phyloP scores from a whole-genome alignment of 2,113 vertebrate species.

The Pangasianodon hypophthalmus region DNA sequence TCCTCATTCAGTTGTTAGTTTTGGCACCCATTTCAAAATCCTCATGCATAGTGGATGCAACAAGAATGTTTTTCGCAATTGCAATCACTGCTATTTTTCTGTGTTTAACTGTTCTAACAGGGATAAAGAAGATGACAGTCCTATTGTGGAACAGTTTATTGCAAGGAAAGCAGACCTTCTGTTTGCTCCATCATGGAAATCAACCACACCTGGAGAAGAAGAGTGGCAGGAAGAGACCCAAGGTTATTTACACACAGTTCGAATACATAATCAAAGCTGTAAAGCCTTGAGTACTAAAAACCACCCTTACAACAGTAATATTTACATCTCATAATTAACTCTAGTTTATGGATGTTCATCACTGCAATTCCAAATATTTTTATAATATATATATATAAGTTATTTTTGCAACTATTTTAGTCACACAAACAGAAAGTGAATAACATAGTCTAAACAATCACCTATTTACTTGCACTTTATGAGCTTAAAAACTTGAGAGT shows the following conservation, averaged over 20 bases:
- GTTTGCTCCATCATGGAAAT: slow-evolving; percentile 87
- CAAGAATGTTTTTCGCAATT: neutral
- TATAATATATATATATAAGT: too few relatives aligned
- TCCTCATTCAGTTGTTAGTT: neutral
- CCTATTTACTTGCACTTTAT: neutral
- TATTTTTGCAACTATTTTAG: neutral
- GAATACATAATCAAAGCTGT: neutral
- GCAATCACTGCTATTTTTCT: too few relatives aligned
- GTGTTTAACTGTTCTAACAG: slow-evolving; percentile 63
- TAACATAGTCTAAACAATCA: neutral
- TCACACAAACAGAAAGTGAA: neutral
- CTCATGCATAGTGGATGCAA: neutral
- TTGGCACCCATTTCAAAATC: neutral
- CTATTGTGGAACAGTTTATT: slow-evolving; percentile 90
- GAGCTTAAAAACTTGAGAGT: neutral
- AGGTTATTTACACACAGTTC: slow-evolving; percentile 68
- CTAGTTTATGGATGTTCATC: neutral
- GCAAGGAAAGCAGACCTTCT: slow-evolving; percentile 93
- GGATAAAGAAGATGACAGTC: slow-evolving; percentile 69
- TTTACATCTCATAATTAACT: neutral
- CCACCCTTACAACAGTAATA: neutral
- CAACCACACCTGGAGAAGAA: slow-evolving; percentile 64
- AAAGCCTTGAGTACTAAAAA: neutral
- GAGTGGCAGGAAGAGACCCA: slow-evolving; percentile 79
- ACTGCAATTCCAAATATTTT: neutral